A percentile compares a stretch with the other conserved stretches of the same genome.
Evolutionary conservation across 1,140 invertebrate species (phyloP).

Genomic region (Penaeus indicus): DNA sequence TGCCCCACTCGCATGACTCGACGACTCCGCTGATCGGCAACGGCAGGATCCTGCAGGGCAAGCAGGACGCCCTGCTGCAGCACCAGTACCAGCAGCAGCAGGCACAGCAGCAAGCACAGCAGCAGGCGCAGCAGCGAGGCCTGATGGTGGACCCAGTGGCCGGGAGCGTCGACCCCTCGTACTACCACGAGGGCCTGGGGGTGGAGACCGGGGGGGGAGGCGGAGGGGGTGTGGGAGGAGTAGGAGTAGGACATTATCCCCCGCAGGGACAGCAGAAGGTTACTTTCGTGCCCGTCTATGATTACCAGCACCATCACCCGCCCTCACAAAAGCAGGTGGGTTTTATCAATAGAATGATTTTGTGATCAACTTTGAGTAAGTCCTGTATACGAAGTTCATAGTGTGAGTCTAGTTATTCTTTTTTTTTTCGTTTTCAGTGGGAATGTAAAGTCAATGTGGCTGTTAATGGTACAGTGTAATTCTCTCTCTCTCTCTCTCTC

Average conservation of each 20-base stretch:
- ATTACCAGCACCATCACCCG: constrained; percentile 1
- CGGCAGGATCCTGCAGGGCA: constrained; percentile 39
- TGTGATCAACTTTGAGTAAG: too few relatives aligned
- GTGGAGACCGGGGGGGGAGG: not conserved
- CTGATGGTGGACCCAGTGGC: constrained; percentile 3
- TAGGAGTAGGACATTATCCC: not conserved
- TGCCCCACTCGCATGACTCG: constrained; percentile 49
- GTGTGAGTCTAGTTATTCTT: too few relatives aligned
- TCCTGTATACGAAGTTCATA: too few relatives aligned
- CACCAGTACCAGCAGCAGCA: not conserved
- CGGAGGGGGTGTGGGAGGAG: not conserved
- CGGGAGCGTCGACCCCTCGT: not conserved
- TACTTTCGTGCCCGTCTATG: constrained; percentile 34
- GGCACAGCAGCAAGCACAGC: not conserved
- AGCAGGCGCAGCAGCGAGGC: constrained; percentile 1
- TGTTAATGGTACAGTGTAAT: too few relatives aligned
- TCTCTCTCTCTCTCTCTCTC: too few relatives aligned
- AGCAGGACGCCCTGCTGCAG: constrained; percentile 25
- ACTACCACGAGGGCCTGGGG: constrained; percentile 1
- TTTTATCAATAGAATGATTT: too few relatives aligned
- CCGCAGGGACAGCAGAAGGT: constrained; percentile 24
- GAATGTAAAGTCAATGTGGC: too few relatives aligned
- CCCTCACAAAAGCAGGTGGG: not conserved
- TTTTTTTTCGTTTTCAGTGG: too few relatives aligned
- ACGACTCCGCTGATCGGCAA: constrained; percentile 55